phyloP scores from a whole-genome alignment of 2,888 invertebrate species.

The Muscina levida region DNA sequence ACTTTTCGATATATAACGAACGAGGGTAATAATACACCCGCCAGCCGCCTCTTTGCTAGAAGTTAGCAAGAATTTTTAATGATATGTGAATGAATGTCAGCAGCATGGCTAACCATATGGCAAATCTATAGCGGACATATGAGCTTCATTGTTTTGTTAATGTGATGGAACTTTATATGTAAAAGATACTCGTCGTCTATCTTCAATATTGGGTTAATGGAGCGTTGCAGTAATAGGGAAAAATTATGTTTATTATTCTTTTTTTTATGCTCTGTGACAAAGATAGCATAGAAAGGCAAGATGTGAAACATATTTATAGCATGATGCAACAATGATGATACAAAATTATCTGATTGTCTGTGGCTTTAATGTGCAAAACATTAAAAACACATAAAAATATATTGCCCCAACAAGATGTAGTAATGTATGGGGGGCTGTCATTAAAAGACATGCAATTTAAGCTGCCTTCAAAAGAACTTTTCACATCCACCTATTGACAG shows the following conservation, averaged over 20 bases:
- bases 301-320: not conserved
- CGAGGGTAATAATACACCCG: no score
- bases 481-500: no score
- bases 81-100: slow-evolving; percentile 20
- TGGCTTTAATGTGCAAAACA: not conserved
- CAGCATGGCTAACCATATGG: slow-evolving; percentile 30
- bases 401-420: not conserved
- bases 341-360: slow-evolving; percentile 11
- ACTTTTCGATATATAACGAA: not conserved
- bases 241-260: slow-evolving; percentile 14
- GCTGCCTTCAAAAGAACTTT: not conserved
- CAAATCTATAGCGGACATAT: slow-evolving; percentile 1
- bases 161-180: not conserved
- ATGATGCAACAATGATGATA: no score
- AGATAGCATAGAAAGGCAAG: slow-evolving; percentile 12
- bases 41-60: no score
- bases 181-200: not conserved
- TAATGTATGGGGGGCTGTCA: not conserved
- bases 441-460: not conserved
- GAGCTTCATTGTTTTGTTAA: no score
- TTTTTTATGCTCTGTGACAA: no score
- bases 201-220: slow-evolving; percentile 43
- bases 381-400: slow-evolving; percentile 7
- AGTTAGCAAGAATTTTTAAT: slow-evolving; percentile 27
- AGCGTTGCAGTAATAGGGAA: not conserved